phyloP scores from a whole-genome alignment of 2,888 invertebrate species.

The Nasonovia ribisnigri region DNA sequence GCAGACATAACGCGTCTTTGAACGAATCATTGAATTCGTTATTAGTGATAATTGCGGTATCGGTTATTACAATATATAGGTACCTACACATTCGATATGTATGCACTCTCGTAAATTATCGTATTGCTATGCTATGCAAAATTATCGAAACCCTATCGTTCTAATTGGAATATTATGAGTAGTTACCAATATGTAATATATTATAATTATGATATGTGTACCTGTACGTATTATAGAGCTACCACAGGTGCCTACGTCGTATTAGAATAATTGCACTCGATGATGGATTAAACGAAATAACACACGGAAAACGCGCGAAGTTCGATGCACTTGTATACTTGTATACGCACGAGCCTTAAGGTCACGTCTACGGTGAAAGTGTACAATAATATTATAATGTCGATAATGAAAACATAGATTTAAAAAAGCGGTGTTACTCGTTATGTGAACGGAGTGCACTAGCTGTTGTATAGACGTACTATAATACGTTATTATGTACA shows the following conservation, averaged over 20 bases:
- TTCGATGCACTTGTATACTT: not conserved
- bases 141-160: too few species aligned
- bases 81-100: too few species aligned
- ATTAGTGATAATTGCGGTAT: not conserved
- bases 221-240: too few species aligned
- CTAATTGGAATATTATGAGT: not conserved
- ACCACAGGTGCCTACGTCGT: too few species aligned
- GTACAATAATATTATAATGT: not conserved
- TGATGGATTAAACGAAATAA: not conserved
- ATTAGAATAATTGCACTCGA: not conserved
- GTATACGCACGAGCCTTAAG: not conserved
- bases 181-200: too few species aligned
- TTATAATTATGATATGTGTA: too few species aligned
- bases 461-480: not conserved
- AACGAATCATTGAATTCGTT: conserved; percentile 5
- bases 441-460: not conserved
- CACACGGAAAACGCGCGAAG: not conserved
- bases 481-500: not conserved
- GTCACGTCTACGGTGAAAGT: conserved; percentile 28
- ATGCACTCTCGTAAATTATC: too few species aligned
- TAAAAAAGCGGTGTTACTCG: not conserved
- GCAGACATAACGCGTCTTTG: not conserved
- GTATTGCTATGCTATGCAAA: too few species aligned
- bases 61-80: not conserved
- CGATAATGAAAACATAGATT: conserved; percentile 4